These are phyloP conservation scores for Sebastes vulpes DNA, from an alignment of 2,797 vertebrate species.

Conservation along the genomic window DNA sequence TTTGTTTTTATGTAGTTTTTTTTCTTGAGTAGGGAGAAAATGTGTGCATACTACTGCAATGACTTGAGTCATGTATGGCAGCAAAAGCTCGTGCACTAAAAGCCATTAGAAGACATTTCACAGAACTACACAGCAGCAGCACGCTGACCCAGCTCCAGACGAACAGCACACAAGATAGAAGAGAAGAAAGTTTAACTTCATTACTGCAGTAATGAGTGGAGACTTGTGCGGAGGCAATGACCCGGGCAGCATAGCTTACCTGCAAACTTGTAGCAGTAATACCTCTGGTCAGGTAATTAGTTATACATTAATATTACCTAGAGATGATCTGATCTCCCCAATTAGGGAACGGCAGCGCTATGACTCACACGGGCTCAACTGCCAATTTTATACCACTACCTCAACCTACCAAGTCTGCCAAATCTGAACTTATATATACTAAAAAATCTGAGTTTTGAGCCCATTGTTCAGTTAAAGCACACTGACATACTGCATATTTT, in stretches of 20 bases:
- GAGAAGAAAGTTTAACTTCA: constrained; percentile 69
- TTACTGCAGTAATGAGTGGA: constrained; percentile 76
- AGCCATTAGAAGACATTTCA: constrained; percentile 42
- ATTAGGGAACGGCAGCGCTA: constrained; percentile 57
- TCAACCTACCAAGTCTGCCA: constrained; percentile 13
- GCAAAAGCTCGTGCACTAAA: background rate
- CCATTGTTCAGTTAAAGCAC: background rate
- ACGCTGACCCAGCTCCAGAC: constrained; percentile 43
- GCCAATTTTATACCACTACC: constrained; percentile 13
- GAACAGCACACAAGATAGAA: constrained; percentile 37
- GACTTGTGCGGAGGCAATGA: constrained; percentile 70
- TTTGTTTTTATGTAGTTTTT: background rate
- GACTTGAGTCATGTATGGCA: constrained; percentile 18
- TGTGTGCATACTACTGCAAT: background rate
- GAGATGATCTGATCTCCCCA: constrained; percentile 80
- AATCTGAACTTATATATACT: background rate
- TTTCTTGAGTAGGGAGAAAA: background rate
- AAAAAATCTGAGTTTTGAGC: background rate
- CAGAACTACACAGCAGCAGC: constrained; percentile 33
- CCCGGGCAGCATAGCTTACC: constrained; percentile 74
- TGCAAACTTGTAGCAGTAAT: constrained; percentile 80
- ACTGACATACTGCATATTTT: background rate
- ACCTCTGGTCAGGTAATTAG: constrained; percentile 84
- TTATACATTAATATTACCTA: constrained; percentile 80
- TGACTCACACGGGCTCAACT: constrained; percentile 60